Evolutionary conservation across 2,113 vertebrate species (phyloP).

Genomic region (Vicugna pacos): DNA sequence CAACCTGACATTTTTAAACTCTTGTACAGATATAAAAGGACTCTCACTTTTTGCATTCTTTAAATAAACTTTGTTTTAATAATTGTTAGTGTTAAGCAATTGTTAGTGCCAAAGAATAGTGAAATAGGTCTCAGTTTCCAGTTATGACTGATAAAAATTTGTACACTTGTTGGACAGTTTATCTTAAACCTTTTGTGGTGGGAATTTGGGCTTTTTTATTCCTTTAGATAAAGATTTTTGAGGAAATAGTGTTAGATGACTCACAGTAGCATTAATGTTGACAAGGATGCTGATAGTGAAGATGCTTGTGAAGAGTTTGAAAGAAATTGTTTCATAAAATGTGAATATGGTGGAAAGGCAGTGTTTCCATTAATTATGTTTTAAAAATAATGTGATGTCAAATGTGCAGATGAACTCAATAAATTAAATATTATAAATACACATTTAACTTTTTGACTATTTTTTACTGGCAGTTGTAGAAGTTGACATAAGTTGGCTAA

Average conservation of each 20-base stretch:
- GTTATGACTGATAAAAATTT: slow-evolving; percentile 27
- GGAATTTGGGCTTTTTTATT: neutral
- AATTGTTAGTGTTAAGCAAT: slow-evolving; percentile 1
- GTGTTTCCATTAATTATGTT: neutral
- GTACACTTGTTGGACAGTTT: neutral
- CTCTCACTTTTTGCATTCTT: slow-evolving; percentile 9
- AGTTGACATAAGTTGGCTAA: neutral
- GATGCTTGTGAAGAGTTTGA: neutral
- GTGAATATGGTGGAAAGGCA: neutral
- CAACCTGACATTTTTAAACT: neutral
- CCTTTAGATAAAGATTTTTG: neutral
- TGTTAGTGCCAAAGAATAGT: neutral
- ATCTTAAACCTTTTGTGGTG: neutral
- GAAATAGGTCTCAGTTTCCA: neutral
- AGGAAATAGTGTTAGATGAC: neutral
- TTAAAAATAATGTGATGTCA: neutral
- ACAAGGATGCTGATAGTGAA: neutral
- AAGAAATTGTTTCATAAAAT: neutral
- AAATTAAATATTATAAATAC: slow-evolving; percentile 12
- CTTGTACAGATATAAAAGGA: neutral
- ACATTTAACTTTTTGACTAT: neutral
- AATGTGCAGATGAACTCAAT: neutral
- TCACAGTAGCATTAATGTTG: neutral
- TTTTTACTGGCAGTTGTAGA: neutral
- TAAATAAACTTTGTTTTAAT: slow-evolving; percentile 46